Percentiles rank a stretch among this genome's conserved stretches.
These are phyloP conservation scores for Orchestes rusci DNA, from an alignment of 2,888 invertebrate species.

Conservation along the genomic window DNA sequence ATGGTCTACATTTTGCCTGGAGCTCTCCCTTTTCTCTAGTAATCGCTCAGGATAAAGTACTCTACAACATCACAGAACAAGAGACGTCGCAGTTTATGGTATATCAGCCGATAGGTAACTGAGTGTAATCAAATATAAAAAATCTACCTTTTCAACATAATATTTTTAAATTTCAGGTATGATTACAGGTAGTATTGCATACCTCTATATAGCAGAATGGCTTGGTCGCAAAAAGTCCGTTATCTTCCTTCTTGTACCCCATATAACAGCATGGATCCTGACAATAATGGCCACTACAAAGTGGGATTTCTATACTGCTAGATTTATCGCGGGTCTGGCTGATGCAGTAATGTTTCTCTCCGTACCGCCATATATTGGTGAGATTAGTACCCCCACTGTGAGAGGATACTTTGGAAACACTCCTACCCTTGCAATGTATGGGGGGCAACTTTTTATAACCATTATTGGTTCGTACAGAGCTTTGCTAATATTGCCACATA, in stretches of 20 bases:
- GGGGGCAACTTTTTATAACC: conserved; percentile 36
- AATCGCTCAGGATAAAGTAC: conserved; percentile 9
- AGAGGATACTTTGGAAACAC: conserved; percentile 18
- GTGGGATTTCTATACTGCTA: conserved; percentile 15
- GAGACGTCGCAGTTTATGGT: conserved; percentile 10
- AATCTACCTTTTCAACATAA: too few relatives aligned
- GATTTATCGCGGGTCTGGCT: conserved; percentile 12
- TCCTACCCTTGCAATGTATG: conserved; percentile 5
- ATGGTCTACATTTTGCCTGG: conserved; percentile 11
- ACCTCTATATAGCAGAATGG: conserved; percentile 8
- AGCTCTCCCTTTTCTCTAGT: conserved; percentile 13
- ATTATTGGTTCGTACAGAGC: too few relatives aligned
- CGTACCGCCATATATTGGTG: conserved; percentile 14
- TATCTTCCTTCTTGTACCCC: conserved; percentile 8
- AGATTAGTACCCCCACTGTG: conserved; percentile 12
- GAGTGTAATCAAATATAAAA: too few relatives aligned
- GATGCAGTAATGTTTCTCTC: conserved; percentile 12
- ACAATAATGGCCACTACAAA: conserved; percentile 15
- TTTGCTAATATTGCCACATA: too few relatives aligned
- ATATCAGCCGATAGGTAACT: conserved; percentile 13
- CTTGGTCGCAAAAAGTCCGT: conserved; percentile 15
- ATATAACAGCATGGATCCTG: conserved; percentile 9
- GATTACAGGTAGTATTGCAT: conserved; percentile 8
- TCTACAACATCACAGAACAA: conserved; percentile 11
- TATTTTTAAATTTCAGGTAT: conserved; percentile 6